Evolutionary conservation across 2,797 vertebrate species (phyloP).

Genomic region (Apogon hyalosoma): DNA sequence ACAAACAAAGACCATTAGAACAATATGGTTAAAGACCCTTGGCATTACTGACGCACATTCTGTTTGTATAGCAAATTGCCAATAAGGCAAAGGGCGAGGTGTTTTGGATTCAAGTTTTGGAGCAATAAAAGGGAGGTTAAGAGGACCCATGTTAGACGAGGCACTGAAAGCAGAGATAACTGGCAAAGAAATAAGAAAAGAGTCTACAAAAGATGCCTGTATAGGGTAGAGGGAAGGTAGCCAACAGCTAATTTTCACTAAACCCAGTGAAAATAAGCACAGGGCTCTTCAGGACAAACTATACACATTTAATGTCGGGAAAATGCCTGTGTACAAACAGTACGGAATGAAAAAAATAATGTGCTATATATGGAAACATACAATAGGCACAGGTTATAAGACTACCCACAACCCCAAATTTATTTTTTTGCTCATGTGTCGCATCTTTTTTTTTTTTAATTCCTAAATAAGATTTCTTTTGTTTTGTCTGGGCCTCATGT

Average conservation of each 20-base stretch:
- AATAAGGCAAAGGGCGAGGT: conserved; percentile 42
- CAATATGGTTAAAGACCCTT: conserved; percentile 36
- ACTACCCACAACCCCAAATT: no score
- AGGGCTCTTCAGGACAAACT: conserved; percentile 15
- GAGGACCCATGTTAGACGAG: conserved; percentile 29
- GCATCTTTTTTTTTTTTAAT: no score
- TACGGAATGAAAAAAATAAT: conserved; percentile 6
- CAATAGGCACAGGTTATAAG: background rate
- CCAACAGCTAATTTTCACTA: conserved; percentile 32
- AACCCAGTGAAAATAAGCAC: conserved; percentile 29
- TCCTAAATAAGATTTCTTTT: no score
- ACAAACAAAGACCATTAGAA: conserved; percentile 20
- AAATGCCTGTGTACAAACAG: conserved; percentile 7
- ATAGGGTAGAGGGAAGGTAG: conserved; percentile 41
- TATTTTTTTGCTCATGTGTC: no score
- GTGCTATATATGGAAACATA: background rate
- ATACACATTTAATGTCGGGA: conserved; percentile 24
- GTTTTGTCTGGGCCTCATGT: no score
- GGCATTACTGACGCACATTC: conserved; percentile 23
- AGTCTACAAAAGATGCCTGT: conserved; percentile 48
- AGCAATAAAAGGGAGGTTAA: conserved; percentile 54
- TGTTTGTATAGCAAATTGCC: conserved; percentile 23
- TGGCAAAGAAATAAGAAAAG: conserved; percentile 38
- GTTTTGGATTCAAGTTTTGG: conserved; percentile 44
- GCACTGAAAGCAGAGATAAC: conserved; percentile 51